Conservation (phyloP, 2,113 vertebrate genomes). For the Scomber colias region DNA sequence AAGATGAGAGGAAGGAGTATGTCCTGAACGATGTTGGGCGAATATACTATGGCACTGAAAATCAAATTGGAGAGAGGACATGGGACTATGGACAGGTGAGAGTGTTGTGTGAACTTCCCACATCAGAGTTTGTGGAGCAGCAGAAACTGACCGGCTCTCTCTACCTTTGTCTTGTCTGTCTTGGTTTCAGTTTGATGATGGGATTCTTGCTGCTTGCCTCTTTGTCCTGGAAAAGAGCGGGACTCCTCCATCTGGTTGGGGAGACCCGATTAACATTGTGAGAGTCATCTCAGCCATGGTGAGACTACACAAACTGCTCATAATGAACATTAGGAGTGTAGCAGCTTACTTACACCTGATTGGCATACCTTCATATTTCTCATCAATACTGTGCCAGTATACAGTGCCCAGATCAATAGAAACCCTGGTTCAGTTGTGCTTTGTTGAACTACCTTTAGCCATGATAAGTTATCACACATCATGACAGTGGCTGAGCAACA, state of each 20-base stretch:
- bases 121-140: background rate
- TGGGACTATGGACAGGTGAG: conserved; percentile 94
- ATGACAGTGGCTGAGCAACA: background rate
- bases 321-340: too few relatives aligned
- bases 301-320: conserved; percentile 40
- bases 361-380: background rate
- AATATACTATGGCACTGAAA: conserved; percentile 92
- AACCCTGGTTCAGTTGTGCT: too few relatives aligned
- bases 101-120: background rate
- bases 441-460: background rate
- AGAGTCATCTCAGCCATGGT: conserved; percentile 92
- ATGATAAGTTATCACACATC: background rate
- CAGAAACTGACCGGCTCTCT: background rate
- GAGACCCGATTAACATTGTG: conserved; percentile 88
- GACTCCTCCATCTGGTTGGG: conserved; percentile 83
- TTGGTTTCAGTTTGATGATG: conserved; percentile 85
- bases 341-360: background rate
- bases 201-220: conserved; percentile 87
- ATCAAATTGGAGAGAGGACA: conserved; percentile 89
- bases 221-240: conserved; percentile 89
- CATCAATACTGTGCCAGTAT: background rate
- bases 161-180: background rate
- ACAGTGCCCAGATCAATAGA: too few relatives aligned
- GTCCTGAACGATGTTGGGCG: conserved; percentile 89
- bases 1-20: conserved; percentile 88